Evolutionary conservation across 1,140 invertebrate genomes (phyloP), one percentile per base, ranked within the genome.

Genomic region (Batillaria attramentaria): DNA sequence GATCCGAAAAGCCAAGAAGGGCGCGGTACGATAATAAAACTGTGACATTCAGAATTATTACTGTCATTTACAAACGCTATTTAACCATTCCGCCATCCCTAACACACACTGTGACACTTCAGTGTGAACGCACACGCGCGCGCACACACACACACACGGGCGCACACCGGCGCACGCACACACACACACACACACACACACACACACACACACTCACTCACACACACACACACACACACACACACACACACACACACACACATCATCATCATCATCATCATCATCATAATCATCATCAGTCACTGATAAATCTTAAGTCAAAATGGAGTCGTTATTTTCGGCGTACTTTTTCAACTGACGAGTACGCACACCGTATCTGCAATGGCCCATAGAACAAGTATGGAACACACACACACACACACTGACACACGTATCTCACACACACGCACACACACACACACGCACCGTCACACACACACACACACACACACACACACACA

Each of bases 401-500:
- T 10, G 57, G 24, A 6, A 60, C 57, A 60, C 6, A 60, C 57
- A 60, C 57, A 24, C 24, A 60, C 6, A 60, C 57, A 24, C 31
- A 24, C 57, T n/a, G 6, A 60, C 57, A 60, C 6, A 60, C 4
- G 31, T 60, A 31, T 10, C 24, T 13, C 35, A 33, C 31, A 33
- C 31, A 33, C 35, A 6, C 35, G 24, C 6, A 37, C 35, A 68
- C 35, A 37, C 35, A 33, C 10, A 37, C 10, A 33, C 33, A 37
- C 35, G 37, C 66, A 33, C 35, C 28, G 6, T 20, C 37, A 13
- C 33, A 24, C 3, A 60, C 24, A 24, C 57, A 60, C 57, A 10
- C 6, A 60, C 6, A 10, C 57, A 60, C 57, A 60, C 57, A 60
- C 57, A 60, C 57, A 60, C 57, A 60, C 57, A 60, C 57, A 8